These are phyloP conservation scores for Hydraecia micacea DNA, from an alignment of 2,888 invertebrate genomes.

Conservation along the genomic window DNA sequence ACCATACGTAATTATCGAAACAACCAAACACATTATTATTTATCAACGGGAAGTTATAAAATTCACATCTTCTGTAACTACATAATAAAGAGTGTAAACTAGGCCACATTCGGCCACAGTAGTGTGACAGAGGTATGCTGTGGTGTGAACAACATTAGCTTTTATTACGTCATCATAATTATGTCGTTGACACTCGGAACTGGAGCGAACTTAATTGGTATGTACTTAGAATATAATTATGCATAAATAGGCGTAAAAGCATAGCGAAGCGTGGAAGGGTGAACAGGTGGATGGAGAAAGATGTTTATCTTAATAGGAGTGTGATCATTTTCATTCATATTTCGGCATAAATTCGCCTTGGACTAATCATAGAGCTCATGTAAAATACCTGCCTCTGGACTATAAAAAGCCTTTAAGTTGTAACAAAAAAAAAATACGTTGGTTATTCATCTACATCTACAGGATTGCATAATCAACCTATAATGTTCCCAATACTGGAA, in stretches of 20 bases:
- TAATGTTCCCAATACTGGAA: neutral
- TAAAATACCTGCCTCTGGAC: neutral
- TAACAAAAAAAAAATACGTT: neutral
- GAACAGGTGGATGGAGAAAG: neutral
- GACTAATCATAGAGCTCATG: neutral
- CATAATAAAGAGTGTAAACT: slow-evolving; percentile 31
- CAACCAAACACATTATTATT: slow-evolving; percentile 13
- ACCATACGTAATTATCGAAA: slow-evolving; percentile 5
- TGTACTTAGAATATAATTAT: slow-evolving; percentile 16
- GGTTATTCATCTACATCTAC: neutral
- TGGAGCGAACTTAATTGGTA: slow-evolving; percentile 49
- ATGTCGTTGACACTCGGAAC: slow-evolving; percentile 48
- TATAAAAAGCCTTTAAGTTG: neutral
- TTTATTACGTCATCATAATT: slow-evolving; percentile 50
- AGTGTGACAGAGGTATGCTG: slow-evolving; percentile 19
- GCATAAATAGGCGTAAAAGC: neutral
- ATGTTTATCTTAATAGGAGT: neutral
- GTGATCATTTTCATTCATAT: neutral
- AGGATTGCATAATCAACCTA: neutral
- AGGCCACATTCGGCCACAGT: slow-evolving; percentile 51
- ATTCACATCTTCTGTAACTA: slow-evolving; percentile 22
- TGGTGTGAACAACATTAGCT: slow-evolving; percentile 52
- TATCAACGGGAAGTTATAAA: slow-evolving; percentile 49
- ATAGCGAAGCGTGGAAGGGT: neutral
- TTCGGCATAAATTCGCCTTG: neutral